Conservation (phyloP, 2,888 invertebrate genomes). For the Tachina lurida region DNA sequence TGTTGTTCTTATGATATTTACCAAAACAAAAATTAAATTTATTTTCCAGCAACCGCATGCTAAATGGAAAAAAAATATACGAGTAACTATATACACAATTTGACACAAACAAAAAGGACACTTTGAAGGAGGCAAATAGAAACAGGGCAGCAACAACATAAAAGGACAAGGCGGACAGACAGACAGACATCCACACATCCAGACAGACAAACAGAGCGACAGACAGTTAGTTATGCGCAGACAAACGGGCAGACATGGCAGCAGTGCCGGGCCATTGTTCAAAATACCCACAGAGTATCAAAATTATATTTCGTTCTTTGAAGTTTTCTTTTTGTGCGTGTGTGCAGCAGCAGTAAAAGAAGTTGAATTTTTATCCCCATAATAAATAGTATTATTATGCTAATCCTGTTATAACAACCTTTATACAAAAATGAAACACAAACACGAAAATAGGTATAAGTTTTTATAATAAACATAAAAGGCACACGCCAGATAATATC, state of each 20-base stretch:
- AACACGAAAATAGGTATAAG: constrained; percentile 1
- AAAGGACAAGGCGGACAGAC: background rate
- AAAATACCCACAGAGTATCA: background rate
- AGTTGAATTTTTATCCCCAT: constrained; percentile 44
- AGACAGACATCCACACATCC: constrained; percentile 9
- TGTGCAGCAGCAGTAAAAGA: constrained; percentile 12
- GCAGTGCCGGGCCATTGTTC: no score
- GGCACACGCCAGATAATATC: background rate
- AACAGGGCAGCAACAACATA: constrained; percentile 6
- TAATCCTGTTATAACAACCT: constrained; percentile 65
- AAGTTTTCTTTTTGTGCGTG: constrained; percentile 16
- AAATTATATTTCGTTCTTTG: constrained; percentile 7
- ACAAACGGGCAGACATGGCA: no score
- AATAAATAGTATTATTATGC: constrained; percentile 69
- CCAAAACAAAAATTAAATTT: constrained; percentile 29
- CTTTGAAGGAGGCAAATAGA: background rate
- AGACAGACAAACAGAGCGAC: no score
- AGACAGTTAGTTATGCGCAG: no score
- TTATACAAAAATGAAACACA: constrained; percentile 12
- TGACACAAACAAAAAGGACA: background rate
- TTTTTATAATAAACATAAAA: background rate
- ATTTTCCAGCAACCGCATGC: constrained; percentile 49
- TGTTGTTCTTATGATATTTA: constrained; percentile 18
- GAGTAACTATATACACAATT: background rate
- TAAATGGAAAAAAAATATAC: constrained; percentile 33